Conservation (phyloP, 2,888 invertebrate species). For the Yponomeuta cagnagella region DNA sequence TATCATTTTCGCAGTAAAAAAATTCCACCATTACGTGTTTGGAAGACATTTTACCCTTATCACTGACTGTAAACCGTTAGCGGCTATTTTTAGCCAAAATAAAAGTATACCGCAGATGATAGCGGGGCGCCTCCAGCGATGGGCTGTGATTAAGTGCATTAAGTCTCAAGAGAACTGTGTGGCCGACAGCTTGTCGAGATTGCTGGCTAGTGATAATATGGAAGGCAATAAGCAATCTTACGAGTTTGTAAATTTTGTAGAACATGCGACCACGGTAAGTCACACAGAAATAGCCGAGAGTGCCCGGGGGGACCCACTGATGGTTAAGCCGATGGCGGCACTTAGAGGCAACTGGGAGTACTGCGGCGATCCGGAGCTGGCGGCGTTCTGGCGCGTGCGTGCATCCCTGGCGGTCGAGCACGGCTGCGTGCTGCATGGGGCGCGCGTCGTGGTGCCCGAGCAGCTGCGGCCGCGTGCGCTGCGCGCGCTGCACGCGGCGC, state of each 20-base stretch:
- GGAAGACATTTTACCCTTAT: constrained; percentile 2
- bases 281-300: not conserved
- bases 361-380: not conserved
- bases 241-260: not conserved
- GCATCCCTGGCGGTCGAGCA: not conserved
- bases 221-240: not conserved
- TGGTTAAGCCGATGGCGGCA: not conserved
- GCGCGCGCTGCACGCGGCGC: constrained; percentile 1
- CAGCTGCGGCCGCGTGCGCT: not conserved
- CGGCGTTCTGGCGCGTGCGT: not conserved
- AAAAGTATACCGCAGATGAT: not conserved
- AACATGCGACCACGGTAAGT: not conserved
- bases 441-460: not conserved
- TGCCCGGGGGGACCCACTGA: not conserved
- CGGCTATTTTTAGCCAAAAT: not conserved
- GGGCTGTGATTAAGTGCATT: constrained; percentile 9
- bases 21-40: constrained; percentile 1
- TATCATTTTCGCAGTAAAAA: not conserved
- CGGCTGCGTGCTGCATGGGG: not conserved
- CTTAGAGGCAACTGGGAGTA: not conserved
- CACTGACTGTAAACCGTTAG: constrained; percentile 5
- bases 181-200: not conserved
- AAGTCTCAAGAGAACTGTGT: not conserved
- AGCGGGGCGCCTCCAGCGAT: constrained; percentile 12
- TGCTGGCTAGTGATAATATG: not conserved